phyloP scores from a whole-genome alignment of 2,888 invertebrate species.

The Lysandra bellargus region DNA sequence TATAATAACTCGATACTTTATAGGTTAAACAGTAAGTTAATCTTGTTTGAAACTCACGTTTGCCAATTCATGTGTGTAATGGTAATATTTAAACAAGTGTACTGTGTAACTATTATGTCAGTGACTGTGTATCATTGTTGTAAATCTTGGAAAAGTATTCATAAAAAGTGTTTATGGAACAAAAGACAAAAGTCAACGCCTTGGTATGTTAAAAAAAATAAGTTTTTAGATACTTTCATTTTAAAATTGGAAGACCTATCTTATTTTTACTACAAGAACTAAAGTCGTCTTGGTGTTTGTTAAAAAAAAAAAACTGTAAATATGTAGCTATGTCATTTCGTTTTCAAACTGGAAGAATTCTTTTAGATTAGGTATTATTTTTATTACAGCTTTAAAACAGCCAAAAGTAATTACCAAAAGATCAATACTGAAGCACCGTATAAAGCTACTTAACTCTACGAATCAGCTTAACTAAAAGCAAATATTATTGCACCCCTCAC shows the following conservation, averaged over 20 bases:
- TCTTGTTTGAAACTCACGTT: background rate
- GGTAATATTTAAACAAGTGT: background rate
- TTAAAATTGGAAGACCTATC: background rate
- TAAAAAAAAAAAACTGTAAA: no score
- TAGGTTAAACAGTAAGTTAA: background rate
- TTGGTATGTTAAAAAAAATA: background rate
- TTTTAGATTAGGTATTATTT: no score
- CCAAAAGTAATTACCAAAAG: background rate
- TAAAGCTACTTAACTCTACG: conserved; percentile 24
- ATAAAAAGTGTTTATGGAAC: background rate
- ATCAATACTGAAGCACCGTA: background rate
- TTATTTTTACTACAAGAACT: background rate
- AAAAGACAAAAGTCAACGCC: background rate
- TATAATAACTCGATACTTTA: background rate
- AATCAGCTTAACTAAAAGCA: conserved; percentile 22
- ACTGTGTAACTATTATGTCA: no score
- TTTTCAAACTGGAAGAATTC: no score
- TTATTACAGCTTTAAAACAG: background rate
- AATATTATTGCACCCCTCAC: conserved; percentile 13
- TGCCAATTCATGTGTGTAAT: background rate
- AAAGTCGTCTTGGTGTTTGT: no score
- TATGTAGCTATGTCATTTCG: no score
- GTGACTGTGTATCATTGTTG: background rate
- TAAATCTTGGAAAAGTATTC: background rate
- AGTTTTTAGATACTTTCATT: background rate